Evolutionary conservation across 2,113 vertebrate genomes (phyloP), one percentile per base, ranked within the genome.

Genomic region (Embiotoca jacksoni): DNA sequence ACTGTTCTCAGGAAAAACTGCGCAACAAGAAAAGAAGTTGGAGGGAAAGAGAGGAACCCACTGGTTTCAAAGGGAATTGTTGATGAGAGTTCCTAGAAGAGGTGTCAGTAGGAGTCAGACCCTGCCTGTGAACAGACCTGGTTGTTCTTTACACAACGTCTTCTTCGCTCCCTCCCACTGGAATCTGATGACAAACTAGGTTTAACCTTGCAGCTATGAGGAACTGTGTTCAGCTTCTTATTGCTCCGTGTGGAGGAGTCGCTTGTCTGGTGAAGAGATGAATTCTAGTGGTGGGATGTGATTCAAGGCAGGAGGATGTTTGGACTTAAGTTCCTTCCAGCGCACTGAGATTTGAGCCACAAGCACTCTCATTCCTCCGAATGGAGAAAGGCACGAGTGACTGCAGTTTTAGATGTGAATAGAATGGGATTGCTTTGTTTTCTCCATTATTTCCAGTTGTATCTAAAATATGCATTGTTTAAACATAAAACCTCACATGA

Each of bases 171-270:
- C 83, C 87, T 88, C 80, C 76, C 81, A 67, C 83, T 85, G 80
- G 83, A 92, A 92, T 94, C 91, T 78, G 89, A 93, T 92, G 90
- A 93, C 91, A 91, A 93, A 89, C 88, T 86, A 78, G 82, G 82
- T 91, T 91, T 91, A 92, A 93, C 89, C 87, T 92, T 69, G 65
- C 80, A 67, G 79, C 83, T 82, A 68, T 87, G 85, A 92, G 86
- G 72, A 71, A 75, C 80, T 62, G 75, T 69, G 73, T 79, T 86
- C 87, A 86, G 85, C 78, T 72, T 84, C 85, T 76, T 83, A 83
- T 79, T 89, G 75, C 86, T 55, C 30, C 7, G 39, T 72, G 82
- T 70, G 89, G 81, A 85, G 93, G 90, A 93, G 92, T 87, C 0
- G 32, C 82, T 84, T 64, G 41, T 72, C 66, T 54, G 41, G 54